Base-by-base conservation (phyloP, 2,888 invertebrate species). In the Smittia sp. region DNA sequence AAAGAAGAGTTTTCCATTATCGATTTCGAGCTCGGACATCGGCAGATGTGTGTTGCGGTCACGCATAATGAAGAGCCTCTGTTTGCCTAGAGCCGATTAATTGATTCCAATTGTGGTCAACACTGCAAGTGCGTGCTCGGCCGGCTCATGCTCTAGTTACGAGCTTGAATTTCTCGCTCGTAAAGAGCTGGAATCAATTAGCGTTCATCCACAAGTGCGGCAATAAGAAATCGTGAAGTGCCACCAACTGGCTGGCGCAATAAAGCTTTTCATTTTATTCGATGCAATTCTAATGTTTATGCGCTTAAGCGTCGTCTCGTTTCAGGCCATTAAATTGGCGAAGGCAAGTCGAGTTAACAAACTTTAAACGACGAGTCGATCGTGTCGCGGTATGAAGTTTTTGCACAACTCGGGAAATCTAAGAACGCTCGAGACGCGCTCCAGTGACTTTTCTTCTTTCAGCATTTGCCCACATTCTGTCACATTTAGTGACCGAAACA, bases 361-460 rank as follows among this genome's bases (percentile, higher is more conserved):
- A 32, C 32, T 32, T 9, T 32, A n/a, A n/a, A n/a, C 46, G 2
- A n/a, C 46, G 46, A 15, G 46, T n/a, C 13, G n/a, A 46, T 46
- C 46, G 46, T 46, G 46, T 46, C 46, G 46, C 46, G 46, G 9
- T 6, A 46, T 46, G 4, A 15, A 46, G 6, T 46, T 46, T 11
- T 46, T 46, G n/a, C 46, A 58, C 2, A 58, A 58, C 15, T 4
- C 15, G 13, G 24, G 22, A 58, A 25, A 63, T 63, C 25, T 72
- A 39, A 72, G 72, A 72, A 72, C 27, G 18, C 54, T 62, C 15
- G n/a, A 24, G 38, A 24, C 22, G 38, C 24, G 62, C 72, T 72
- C 62, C 72, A 62, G 15, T 38, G 72, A 72, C n/a, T 67, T 69
- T 69, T 69, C n/a, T n/a, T n/a, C 38, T 62, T 72, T 62, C 72